Percentiles rank a stretch among this genome's conserved stretches.
Conservation (phyloP, 1,140 invertebrate species). For the Drosophila watanabei region DNA sequence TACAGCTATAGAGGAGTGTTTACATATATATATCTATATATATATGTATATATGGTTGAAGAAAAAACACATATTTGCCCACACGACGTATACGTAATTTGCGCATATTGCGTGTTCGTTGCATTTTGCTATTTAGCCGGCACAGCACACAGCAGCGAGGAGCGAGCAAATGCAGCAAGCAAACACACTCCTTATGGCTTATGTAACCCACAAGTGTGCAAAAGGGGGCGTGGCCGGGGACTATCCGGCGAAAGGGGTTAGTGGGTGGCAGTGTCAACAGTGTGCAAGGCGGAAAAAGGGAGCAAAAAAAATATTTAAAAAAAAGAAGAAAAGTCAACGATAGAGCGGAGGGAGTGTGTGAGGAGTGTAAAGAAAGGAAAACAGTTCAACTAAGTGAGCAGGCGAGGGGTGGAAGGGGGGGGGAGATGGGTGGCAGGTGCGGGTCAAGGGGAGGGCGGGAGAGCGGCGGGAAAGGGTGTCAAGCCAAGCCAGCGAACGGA, state of each 20-base stretch:
- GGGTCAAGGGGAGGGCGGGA: background rate
- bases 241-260: background rate
- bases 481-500: slow-evolving; percentile 63
- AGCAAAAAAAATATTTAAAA: slow-evolving; percentile 28
- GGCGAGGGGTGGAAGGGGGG: background rate
- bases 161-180: slow-evolving; percentile 59
- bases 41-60: background rate
- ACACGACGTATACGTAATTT: slow-evolving; percentile 74
- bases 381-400: slow-evolving; percentile 59
- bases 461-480: slow-evolving; percentile 25
- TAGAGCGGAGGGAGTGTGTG: slow-evolving; percentile 9
- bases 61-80: slow-evolving; percentile 63
- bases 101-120: slow-evolving; percentile 80
- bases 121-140: slow-evolving; percentile 65
- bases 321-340: slow-evolving; percentile 9
- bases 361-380: slow-evolving; percentile 47
- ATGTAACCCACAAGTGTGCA: slow-evolving; percentile 62
- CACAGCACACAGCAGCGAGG: slow-evolving; percentile 50
- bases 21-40: background rate
- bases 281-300: slow-evolving; percentile 76
- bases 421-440: background rate
- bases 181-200: slow-evolving; percentile 54
- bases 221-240: slow-evolving; percentile 8
- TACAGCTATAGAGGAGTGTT: slow-evolving; percentile 1
- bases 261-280: slow-evolving; percentile 69